Conservation (phyloP, 92 coral and sea anemone species). For the Porites cylindrica region DNA sequence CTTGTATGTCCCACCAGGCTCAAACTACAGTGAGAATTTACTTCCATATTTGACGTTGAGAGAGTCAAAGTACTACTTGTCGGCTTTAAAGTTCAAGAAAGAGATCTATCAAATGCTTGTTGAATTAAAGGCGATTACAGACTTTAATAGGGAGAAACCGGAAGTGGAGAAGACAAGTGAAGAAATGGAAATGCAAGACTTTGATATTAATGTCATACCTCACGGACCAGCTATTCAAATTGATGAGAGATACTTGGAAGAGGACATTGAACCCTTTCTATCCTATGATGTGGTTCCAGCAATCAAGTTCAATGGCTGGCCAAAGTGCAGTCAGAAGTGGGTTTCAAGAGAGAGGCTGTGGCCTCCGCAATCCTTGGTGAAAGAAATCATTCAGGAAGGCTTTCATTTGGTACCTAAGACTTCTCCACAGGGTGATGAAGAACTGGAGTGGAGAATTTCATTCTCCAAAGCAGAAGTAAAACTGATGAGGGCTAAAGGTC, state of each 20-base stretch:
- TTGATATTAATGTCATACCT: constrained; percentile 25
- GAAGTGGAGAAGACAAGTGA: background rate
- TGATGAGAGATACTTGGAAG: constrained; percentile 24
- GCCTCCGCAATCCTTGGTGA: constrained; percentile 48
- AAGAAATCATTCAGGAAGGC: constrained; percentile 36
- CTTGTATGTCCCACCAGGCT: constrained; percentile 4
- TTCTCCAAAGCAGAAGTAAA: constrained; percentile 63
- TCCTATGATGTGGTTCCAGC: constrained; percentile 61
- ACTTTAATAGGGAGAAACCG: background rate
- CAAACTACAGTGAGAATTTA: constrained; percentile 19
- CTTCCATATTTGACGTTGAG: constrained; percentile 2
- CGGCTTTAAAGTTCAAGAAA: constrained; percentile 42
- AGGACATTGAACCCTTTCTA: background rate
- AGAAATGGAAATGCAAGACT: constrained; percentile 8
- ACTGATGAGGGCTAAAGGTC: constrained; percentile 15
- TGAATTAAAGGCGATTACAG: constrained; percentile 10
- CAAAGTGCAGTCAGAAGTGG: constrained; percentile 31
- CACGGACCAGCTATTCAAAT: constrained; percentile 60
- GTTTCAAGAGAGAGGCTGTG: constrained; percentile 30
- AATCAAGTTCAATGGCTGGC: constrained; percentile 60
- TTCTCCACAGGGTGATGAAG: constrained; percentile 48
- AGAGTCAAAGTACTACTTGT: constrained; percentile 38
- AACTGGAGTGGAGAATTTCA: constrained; percentile 70
- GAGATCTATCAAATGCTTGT: constrained; percentile 30
- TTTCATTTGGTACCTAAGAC: constrained; percentile 61